Base-by-base conservation (phyloP, 2,797 vertebrate genomes). In the Miopithecus talapoin region DNA sequence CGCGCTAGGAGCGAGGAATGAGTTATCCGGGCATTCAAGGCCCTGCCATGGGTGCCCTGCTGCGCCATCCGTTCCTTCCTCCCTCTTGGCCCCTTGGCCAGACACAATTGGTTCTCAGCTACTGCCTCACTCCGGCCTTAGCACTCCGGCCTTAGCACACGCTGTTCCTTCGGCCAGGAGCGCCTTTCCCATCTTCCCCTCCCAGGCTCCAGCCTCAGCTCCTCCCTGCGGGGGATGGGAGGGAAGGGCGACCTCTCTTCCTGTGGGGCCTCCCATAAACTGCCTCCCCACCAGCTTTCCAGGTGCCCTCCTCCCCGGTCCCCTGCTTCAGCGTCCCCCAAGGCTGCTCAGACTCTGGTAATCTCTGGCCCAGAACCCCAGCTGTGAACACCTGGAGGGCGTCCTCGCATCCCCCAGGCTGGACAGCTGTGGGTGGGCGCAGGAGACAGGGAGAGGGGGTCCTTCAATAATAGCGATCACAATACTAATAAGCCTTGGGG, bases 81-180 rank as follows among this genome's bases (percentile, higher is more conserved):
- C 26, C 17, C 39, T 3, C 64, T 3, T 1, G 4, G n/a, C 19
- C 59, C 53, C 74, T 30, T 21, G 59, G 86, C 30, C 0, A 0
- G 36, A 19, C 57, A 41, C 1, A 0, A 26, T 7, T 4, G 53
- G 36, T 30, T 33, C 64, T 59, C 41, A 33, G 39, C 0, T 4
- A 21, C 2, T 19, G 79, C 33, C 30, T 13, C n/a, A 2, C 78
- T 28, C 26, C 1, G 50, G 85, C 22, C 79, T 41, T 28, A n/a
- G 74, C 48, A 9, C 26, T 28, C 26, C 1, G 50, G 85, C 22
- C 79, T 41, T 28, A n/a, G 74, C 48, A 9, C 26, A 11, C 0
- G 33, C 55, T 53, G 75, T 75, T 76, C 83, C 50, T 61, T 14
- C 43, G 2, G 39, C 74, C 57, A 5, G 9, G 30, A 41, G 4